Evolutionary conservation across 1,140 invertebrate species (phyloP).

Genomic region (Melitaea cinxia): DNA sequence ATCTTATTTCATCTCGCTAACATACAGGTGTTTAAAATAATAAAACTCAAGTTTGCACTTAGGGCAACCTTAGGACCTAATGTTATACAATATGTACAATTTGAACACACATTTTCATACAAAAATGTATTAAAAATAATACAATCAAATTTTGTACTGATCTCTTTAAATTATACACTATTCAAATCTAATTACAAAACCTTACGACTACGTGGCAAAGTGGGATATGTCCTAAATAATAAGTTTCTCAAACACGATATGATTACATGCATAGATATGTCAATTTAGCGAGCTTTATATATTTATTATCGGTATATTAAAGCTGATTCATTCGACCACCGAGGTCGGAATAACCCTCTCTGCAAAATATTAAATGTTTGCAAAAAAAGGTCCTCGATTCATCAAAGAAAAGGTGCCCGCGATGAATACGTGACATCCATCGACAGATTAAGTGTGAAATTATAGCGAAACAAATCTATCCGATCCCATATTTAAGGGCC

Average conservation of each 20-base stretch:
- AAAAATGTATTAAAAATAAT: conserved; percentile 63
- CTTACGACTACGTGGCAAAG: conserved; percentile 63
- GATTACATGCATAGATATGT: conserved; percentile 49
- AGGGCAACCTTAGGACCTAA: conserved; percentile 16
- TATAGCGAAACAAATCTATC: conserved; percentile 52
- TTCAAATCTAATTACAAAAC: conserved; percentile 19
- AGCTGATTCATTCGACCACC: conserved; percentile 50
- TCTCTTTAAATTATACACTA: conserved; percentile 44
- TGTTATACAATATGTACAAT: conserved; percentile 39
- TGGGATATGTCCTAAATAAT: conserved; percentile 68
- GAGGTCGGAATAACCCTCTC: conserved; percentile 36
- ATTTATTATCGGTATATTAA: conserved; percentile 57
- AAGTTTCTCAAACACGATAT: conserved; percentile 61
- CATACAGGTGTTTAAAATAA: neutral
- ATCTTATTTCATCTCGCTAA: conserved; percentile 5
- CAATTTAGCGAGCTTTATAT: conserved; percentile 45
- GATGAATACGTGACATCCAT: conserved; percentile 47
- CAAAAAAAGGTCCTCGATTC: conserved; percentile 46
- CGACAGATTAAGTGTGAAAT: conserved; percentile 49
- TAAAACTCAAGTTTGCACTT: neutral
- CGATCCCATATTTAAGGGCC: conserved; percentile 47
- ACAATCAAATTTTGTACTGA: conserved; percentile 66
- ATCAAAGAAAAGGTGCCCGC: conserved; percentile 50
- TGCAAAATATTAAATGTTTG: conserved; percentile 32
- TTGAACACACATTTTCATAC: conserved; percentile 60